phyloP scores from a whole-genome alignment of 2,113 vertebrate genomes.

The Callorhinus ursinus region DNA sequence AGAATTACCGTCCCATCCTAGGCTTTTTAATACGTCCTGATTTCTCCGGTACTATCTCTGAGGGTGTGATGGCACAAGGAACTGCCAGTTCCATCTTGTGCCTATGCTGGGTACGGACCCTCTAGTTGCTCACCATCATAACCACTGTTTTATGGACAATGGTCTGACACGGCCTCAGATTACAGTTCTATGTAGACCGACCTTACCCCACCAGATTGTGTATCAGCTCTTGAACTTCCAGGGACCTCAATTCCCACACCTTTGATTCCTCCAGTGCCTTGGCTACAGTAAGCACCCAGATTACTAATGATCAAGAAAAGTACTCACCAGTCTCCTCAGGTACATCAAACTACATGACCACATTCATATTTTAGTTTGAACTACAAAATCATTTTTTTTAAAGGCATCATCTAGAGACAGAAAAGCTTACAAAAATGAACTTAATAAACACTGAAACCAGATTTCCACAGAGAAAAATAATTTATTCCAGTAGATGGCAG shows the following conservation, averaged over 20 bases:
- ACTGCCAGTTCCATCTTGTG: neutral
- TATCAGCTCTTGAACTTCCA: neutral
- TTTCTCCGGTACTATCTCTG: neutral
- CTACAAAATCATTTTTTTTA: neutral
- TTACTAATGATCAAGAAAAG: neutral
- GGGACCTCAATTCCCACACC: neutral
- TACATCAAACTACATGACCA: neutral
- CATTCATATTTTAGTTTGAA: neutral
- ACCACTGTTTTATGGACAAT: neutral
- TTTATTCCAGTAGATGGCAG: constrained; percentile 84
- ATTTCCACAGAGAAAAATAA: constrained; percentile 79
- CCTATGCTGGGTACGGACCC: neutral
- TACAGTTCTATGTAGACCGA: neutral
- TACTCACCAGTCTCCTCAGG: constrained; percentile 53
- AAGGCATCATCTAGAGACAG: constrained; percentile 42
- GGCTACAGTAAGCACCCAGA: neutral
- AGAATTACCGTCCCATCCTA: neutral
- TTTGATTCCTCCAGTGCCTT: neutral
- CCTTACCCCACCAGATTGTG: neutral
- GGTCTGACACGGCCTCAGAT: neutral
- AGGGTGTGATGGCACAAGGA: neutral
- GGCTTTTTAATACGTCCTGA: neutral
- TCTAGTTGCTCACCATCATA: neutral
- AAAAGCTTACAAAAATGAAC: constrained; percentile 56
- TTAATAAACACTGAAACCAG: constrained; percentile 62